Conservation (phyloP, 2,797 vertebrate species). For the Microtus obscurus region DNA sequence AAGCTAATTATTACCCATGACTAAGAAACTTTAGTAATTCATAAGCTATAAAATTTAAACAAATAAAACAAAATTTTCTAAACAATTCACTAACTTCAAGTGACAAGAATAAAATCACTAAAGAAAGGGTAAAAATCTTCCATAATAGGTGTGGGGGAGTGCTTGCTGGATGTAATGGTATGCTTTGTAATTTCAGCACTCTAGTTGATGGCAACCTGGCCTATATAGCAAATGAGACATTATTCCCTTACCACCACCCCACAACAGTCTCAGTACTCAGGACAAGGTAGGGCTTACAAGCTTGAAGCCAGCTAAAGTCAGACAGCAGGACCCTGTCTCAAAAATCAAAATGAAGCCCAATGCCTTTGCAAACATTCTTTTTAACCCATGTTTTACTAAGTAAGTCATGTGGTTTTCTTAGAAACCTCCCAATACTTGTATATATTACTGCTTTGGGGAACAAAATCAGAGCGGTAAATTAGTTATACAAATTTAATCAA, state of each 20-base stretch:
- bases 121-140: constrained; percentile 1
- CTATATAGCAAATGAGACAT: not conserved
- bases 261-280: not conserved
- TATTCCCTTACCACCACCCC: not conserved
- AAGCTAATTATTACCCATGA: constrained; percentile 23
- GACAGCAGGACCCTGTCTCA: not conserved
- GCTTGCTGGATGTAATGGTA: not conserved
- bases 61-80: constrained; percentile 58
- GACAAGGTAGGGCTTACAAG: not conserved
- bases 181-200: not conserved
- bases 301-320: not conserved
- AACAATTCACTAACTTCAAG: constrained; percentile 35
- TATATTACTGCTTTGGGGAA: constrained; percentile 25
- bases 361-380: constrained; percentile 35
- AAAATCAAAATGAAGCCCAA: not conserved
- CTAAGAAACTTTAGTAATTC: constrained; percentile 34
- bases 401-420: not conserved
- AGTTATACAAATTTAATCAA: constrained; percentile 56
- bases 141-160: not conserved
- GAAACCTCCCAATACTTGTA: not conserved
- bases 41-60: constrained; percentile 36
- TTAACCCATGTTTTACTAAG: not conserved
- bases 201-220: not conserved
- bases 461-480: constrained; percentile 1
- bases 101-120: not conserved